Conservation (phyloP, 2,797 vertebrate species). For the Taenioides sp. region DNA sequence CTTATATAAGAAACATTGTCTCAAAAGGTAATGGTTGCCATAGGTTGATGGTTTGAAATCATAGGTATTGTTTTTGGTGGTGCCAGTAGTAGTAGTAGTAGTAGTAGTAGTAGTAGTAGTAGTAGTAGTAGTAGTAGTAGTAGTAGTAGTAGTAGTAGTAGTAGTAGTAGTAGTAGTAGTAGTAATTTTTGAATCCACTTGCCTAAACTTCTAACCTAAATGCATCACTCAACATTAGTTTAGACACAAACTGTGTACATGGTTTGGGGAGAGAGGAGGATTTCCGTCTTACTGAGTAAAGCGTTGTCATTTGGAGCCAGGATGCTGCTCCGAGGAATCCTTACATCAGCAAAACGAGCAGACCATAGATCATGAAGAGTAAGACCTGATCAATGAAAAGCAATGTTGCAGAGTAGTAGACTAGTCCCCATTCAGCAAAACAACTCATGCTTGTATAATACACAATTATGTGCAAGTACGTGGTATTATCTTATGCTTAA, state of each 20-base stretch:
- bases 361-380: constrained; percentile 54
- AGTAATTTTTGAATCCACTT: neutral
- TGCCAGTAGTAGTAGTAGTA: too few species aligned
- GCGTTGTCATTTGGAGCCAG: constrained; percentile 47
- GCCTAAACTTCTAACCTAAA: neutral
- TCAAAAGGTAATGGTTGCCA: too few species aligned
- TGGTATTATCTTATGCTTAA: neutral
- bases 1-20: too few species aligned
- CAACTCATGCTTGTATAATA: neutral
- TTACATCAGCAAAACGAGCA: constrained; percentile 55
- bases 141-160: too few species aligned
- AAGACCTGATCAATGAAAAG: constrained; percentile 44
- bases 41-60: too few species aligned
- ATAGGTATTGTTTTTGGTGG: too few species aligned
- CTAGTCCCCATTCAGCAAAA: constrained; percentile 7
- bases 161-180: too few species aligned
- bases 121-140: too few species aligned
- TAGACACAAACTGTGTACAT: constrained; percentile 34
- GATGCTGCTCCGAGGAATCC: constrained; percentile 45
- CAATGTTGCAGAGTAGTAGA: constrained; percentile 14
- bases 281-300: constrained; percentile 52
- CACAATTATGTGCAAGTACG: constrained; percentile 1
- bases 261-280: constrained; percentile 25
- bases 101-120: too few species aligned
- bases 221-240: constrained; percentile 15